These are phyloP conservation scores for Dendrolimus houi DNA, from an alignment of 2,888 invertebrate genomes.

Conservation along the genomic window DNA sequence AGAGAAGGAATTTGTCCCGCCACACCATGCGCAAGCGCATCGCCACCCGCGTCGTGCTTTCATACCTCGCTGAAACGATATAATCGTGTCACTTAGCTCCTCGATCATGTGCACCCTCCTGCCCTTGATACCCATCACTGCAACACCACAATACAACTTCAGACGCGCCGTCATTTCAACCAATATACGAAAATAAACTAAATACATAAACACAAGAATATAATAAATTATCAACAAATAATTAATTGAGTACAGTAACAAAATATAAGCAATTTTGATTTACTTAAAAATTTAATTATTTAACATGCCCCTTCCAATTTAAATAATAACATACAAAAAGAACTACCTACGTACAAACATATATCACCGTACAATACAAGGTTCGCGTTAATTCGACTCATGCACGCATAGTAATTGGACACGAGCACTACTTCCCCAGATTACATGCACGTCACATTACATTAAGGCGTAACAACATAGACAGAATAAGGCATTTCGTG, in stretches of 20 bases:
- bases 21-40: conserved; percentile 60
- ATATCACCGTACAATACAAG: neutral
- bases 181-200: neutral
- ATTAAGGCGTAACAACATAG: too few relatives aligned
- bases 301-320: too few relatives aligned
- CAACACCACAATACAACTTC: conserved; percentile 70
- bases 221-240: too few relatives aligned
- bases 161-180: conserved; percentile 21
- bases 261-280: too few relatives aligned
- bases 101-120: conserved; percentile 98
- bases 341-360: too few relatives aligned
- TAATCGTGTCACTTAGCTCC: conserved; percentile 98
- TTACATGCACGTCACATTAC: neutral
- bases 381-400: conserved; percentile 4
- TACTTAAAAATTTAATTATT: too few relatives aligned
- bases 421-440: neutral
- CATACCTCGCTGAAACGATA: conserved; percentile 99
- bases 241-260: too few relatives aligned
- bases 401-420: conserved; percentile 2
- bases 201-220: too few relatives aligned
- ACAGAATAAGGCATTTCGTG: too few relatives aligned
- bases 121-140: conserved; percentile 99
- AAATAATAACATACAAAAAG: neutral
- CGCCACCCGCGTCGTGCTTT: conserved; percentile 48
- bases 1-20: conserved; percentile 19